Percentiles rank a stretch among this genome's conserved stretches.
These are phyloP conservation scores for Pangasius sanitwongsei DNA, from an alignment of 2,797 vertebrate species.

Conservation along the genomic window DNA sequence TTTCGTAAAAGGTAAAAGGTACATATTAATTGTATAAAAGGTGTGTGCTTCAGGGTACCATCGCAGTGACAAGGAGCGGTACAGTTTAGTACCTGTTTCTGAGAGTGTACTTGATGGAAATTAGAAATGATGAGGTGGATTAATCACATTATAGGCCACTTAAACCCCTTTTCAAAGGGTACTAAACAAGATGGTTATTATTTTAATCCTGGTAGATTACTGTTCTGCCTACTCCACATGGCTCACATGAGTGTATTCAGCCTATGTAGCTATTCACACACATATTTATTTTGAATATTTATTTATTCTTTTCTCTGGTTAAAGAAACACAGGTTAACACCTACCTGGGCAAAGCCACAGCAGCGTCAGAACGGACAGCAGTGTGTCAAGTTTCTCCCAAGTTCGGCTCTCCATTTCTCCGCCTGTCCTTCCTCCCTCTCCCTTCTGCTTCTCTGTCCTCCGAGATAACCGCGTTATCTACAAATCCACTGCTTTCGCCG, in stretches of 20 bases:
- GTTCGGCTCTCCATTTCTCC: slow-evolving; percentile 68
- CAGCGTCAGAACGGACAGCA: slow-evolving; percentile 63
- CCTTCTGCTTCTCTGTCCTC: slow-evolving; percentile 33
- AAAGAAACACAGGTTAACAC: slow-evolving; percentile 30
- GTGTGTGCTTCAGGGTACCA: too few species aligned
- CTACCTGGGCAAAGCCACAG: slow-evolving; percentile 72
- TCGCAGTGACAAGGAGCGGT: neutral
- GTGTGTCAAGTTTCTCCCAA: slow-evolving; percentile 69
- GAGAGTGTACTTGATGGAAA: neutral
- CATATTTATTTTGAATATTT: neutral
- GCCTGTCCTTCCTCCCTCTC: slow-evolving; percentile 13
- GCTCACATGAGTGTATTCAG: too few species aligned
- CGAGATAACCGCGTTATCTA: slow-evolving; percentile 49
- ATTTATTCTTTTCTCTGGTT: neutral
- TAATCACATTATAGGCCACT: neutral
- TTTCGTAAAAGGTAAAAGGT: neutral
- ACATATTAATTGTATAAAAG: neutral
- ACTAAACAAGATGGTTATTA: neutral
- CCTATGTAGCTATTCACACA: too few species aligned
- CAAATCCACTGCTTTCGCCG: neutral
- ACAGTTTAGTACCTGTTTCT: neutral
- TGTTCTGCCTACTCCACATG: neutral
- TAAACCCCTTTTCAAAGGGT: neutral
- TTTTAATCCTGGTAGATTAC: neutral
- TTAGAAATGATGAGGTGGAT: neutral